Evolutionary conservation across 2,888 invertebrate species (phyloP), one percentile per base, ranked within the genome.

Genomic region (Xestia sexstrigata): DNA sequence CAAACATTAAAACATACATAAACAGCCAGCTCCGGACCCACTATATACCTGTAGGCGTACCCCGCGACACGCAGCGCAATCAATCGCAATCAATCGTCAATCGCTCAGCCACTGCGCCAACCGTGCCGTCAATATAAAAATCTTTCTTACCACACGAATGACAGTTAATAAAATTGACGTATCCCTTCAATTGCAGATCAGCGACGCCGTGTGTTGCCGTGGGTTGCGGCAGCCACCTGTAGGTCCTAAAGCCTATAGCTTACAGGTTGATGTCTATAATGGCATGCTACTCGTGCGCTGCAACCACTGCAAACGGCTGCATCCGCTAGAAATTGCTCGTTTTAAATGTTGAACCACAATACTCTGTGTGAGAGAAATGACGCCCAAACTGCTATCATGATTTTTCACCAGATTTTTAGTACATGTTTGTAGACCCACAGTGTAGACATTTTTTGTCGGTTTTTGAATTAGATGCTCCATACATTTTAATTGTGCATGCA

Each of bases 111-210:
- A n/a, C n/a, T n/a, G n/a, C n/a, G n/a, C n/a, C n/a, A n/a, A n/a
- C n/a, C n/a, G n/a, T n/a, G n/a, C n/a, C n/a, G 6, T 15, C 6
- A 26, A 63, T 39, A 63, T 23, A 47, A 23, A 60, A 26, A 13
- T 17, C 0, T 47, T 23, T 71, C 47, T 23, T 26, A 66, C 26
- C 13, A n/a, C 17, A 60, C 8, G 8, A 35, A 49, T 35, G 30
- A 66, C 52, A 66, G 26, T 62, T 79, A 66, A 35, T 71, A 73
- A 66, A 77, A 49, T 62, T 76, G 49, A 85, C 83, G 77, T 83
- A 87, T 85, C 77, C 78, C 84, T 90, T 88, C 88, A 83, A 90
- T 95, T 95, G 85, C 96, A 96, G 96, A 93, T 94, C 94, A 74
- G 91, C 92, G 85, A 92, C 91, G 88, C 95, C 95, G 88, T 90